These are phyloP conservation scores for Erynnis tages DNA, from an alignment of 2,888 invertebrate genomes.

Conservation along the genomic window DNA sequence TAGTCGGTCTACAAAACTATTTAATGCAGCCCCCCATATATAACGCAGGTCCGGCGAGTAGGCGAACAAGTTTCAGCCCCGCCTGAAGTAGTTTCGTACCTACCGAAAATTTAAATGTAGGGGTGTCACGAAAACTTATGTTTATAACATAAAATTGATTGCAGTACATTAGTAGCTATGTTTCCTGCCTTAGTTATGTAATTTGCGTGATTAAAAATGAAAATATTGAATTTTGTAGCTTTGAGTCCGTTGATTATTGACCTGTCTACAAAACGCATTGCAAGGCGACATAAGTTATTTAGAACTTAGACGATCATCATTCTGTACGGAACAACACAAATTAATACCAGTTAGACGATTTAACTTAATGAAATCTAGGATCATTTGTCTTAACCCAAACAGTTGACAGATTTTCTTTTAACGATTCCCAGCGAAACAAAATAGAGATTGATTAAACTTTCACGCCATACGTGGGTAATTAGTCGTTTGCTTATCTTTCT, in stretches of 20 bases:
- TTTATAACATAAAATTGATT: too few species aligned
- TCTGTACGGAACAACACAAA: too few species aligned
- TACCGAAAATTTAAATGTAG: conserved; percentile 4
- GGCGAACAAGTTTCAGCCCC: background rate
- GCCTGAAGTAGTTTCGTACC: conserved; percentile 1
- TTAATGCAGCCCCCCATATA: conserved; percentile 8
- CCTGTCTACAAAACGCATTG: too few species aligned
- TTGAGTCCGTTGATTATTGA: too few species aligned
- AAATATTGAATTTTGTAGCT: too few species aligned
- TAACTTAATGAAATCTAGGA: too few species aligned
- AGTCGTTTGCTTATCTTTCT: conserved; percentile 29
- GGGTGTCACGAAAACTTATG: background rate
- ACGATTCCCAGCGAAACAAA: conserved; percentile 1
- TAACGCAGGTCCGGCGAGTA: background rate
- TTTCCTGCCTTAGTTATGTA: too few species aligned
- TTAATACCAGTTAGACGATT: too few species aligned
- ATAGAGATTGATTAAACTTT: conserved; percentile 13
- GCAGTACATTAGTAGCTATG: too few species aligned
- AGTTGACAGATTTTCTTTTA: conserved; percentile 4
- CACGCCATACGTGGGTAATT: conserved; percentile 20
- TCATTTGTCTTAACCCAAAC: background rate
- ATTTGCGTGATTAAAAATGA: too few species aligned
- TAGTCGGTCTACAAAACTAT: conserved; percentile 4
- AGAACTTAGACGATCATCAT: too few species aligned
- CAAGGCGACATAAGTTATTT: too few species aligned